A percentile compares a stretch with the other conserved stretches of the same genome.
Evolutionary conservation across 2,888 invertebrate genomes (phyloP).

Genomic region (Amiota communis): DNA sequence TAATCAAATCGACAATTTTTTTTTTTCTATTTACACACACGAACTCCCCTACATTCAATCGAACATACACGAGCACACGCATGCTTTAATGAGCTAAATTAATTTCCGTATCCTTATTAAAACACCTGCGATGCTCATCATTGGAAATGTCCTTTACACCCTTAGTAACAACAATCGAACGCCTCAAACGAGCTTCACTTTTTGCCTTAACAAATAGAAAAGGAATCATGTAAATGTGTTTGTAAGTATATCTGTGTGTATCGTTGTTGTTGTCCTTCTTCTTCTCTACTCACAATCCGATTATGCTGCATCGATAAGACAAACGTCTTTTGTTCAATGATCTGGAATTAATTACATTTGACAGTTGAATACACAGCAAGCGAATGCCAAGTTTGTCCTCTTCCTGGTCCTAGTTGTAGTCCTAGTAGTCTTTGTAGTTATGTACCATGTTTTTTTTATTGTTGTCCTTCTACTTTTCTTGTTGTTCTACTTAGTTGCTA

Average conservation of each 20-base stretch:
- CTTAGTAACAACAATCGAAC: too few species aligned
- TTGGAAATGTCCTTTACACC: too few species aligned
- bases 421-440: background rate
- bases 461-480: background rate
- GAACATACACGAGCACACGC: background rate
- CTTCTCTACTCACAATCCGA: conserved; percentile 25
- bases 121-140: conserved; percentile 13
- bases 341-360: conserved; percentile 37
- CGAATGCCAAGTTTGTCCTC: background rate
- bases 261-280: background rate
- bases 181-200: background rate
- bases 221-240: conserved; percentile 8
- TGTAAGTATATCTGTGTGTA: background rate
- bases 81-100: conserved; percentile 26
- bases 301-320: conserved; percentile 29
- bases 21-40: too few species aligned
- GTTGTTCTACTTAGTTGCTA: conserved; percentile 4
- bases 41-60: background rate
- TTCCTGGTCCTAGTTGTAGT: background rate
- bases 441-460: conserved; percentile 9
- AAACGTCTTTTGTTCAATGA: conserved; percentile 36
- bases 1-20: too few species aligned
- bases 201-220: conserved; percentile 1
- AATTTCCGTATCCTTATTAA: conserved; percentile 29
- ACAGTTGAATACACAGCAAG: conserved; percentile 25